Evolutionary conservation across 2,113 vertebrate species (phyloP).

Genomic region (Equus quagga): DNA sequence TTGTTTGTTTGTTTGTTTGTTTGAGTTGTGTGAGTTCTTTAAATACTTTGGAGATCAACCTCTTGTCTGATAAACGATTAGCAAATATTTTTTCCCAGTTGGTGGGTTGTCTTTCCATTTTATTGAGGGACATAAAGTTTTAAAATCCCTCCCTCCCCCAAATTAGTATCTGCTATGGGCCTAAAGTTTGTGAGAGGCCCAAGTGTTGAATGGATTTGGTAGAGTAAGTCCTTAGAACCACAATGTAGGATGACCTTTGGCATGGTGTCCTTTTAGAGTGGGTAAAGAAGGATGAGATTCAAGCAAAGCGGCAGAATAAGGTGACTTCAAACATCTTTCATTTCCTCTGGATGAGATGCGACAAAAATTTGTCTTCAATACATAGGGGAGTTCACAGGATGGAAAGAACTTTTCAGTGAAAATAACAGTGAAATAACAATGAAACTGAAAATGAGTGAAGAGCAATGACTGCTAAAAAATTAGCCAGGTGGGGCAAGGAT

Average conservation of each 20-base stretch:
- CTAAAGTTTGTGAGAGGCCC: background rate
- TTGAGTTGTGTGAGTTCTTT: too few relatives aligned
- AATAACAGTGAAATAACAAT: background rate
- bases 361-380: background rate
- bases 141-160: background rate
- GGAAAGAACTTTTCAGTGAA: background rate
- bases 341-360: background rate
- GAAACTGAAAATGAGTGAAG: background rate
- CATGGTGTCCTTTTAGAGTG: background rate
- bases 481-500: background rate
- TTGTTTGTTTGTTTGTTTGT: too few relatives aligned
- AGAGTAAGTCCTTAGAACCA: background rate
- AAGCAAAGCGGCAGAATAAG: background rate
- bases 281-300: background rate
- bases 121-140: background rate
- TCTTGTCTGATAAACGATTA: too few relatives aligned
- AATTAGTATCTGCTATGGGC: background rate
- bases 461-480: background rate
- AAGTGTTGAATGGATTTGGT: background rate
- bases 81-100: too few relatives aligned
- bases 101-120: too few relatives aligned
- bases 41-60: too few relatives aligned
- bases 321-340: background rate
- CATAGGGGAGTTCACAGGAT: background rate
- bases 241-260: background rate